Evolutionary conservation across 1,140 invertebrate genomes (phyloP), one percentile per base, ranked within the genome.

Genomic region (Musca vetustissima): DNA sequence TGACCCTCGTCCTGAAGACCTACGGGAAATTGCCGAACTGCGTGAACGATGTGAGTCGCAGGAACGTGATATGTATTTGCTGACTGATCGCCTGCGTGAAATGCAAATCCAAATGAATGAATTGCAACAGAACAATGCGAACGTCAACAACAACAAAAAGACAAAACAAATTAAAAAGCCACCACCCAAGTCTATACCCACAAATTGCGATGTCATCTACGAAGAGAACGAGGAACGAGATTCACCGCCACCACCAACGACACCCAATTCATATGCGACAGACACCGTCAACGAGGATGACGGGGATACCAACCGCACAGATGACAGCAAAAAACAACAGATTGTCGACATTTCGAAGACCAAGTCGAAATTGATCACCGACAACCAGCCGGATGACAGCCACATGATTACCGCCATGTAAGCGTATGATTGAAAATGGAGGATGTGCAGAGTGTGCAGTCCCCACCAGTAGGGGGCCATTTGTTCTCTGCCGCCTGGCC

Each of bases 1-100:
- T 6, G 86, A 86, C 73, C 85, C 85, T 4, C 81, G 85, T 3
- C 74, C 84, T 15, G 85, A 87, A 74, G 86, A 87, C 70, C 66
- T 86, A 15, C 83, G 85, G 49, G 78, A 85, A 67, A 87, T 87
- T 28, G 80, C 83, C 19, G 86, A 87, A 67, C 70, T 88, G 32
- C 80, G 83, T 47, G 82, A 83, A 69, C 82, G 85, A 8, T 84
- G 86, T 64, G 85, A 85, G 9, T 85, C 86, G 53, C 86, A 87
- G 73, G 86, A 87, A 72, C 83, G 85, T 65, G 86, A 87, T 72
- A 71, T 87, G 13, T 83, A 83, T 17, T 78, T 83, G 22, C 77
- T 88, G 9, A 87, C 85, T 17, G 86, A 87, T 75, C 71, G 78
- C 9, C 66, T 83, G 66, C 72, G 81, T 8, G 80, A 82, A 36